Evolutionary conservation across 1,140 invertebrate genomes (phyloP).

Genomic region (Palaemon carinicauda): DNA sequence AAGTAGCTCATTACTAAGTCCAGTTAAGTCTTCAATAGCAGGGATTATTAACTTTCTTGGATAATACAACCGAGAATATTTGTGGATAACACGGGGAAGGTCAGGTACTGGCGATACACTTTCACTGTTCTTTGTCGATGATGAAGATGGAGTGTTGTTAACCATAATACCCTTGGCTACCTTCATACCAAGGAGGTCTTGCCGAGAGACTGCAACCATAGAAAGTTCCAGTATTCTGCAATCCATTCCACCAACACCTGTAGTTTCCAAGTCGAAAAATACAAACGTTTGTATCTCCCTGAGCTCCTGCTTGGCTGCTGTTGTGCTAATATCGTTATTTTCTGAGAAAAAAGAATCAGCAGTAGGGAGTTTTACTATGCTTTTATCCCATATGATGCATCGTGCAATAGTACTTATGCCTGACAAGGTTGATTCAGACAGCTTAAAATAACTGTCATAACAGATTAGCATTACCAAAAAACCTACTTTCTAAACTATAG

Average conservation of each 20-base stretch:
- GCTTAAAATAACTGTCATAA: too few relatives aligned
- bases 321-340: too few relatives aligned
- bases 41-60: conserved; percentile 30
- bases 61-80: conserved; percentile 42
- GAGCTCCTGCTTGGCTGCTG: not conserved
- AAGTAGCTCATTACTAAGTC: conserved; percentile 29
- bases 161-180: not conserved
- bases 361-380: too few relatives aligned
- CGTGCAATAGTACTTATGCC: too few relatives aligned
- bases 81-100: conserved; percentile 41
- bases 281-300: conserved; percentile 68
- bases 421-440: too few relatives aligned
- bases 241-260: not conserved
- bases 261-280: conserved; percentile 34
- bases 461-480: too few relatives aligned
- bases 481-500: too few relatives aligned
- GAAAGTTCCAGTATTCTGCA: conserved; percentile 37
- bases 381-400: too few relatives aligned
- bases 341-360: too few relatives aligned
- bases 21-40: conserved; percentile 20
- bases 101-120: not conserved
- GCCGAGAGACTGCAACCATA: conserved; percentile 42
- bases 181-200: conserved; percentile 20
- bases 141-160: not conserved
- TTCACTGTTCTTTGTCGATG: not conserved